A percentile compares a stretch with the other conserved stretches of the same genome.
These are phyloP conservation scores for Nasonia longicornis DNA, from an alignment of 1,140 invertebrate genomes.

Conservation along the genomic window DNA sequence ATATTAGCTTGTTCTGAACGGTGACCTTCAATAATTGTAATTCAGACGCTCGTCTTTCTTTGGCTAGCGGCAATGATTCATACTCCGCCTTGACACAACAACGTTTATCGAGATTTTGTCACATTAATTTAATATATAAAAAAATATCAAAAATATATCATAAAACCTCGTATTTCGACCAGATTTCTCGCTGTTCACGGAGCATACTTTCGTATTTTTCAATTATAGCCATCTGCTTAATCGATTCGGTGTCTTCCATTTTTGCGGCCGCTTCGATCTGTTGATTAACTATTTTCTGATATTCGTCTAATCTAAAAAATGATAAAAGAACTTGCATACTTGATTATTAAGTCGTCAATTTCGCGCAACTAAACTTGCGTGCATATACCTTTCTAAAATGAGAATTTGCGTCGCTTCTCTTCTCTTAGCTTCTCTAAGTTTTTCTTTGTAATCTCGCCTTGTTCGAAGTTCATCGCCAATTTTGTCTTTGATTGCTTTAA, in stretches of 20 bases:
- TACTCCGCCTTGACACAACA: constrained; percentile 36
- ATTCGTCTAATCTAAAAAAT: constrained; percentile 41
- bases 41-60: constrained; percentile 18
- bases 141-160: not conserved
- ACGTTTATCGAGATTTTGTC: not conserved
- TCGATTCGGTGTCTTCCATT: constrained; percentile 34
- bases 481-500: constrained; percentile 40
- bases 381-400: constrained; percentile 38
- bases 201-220: constrained; percentile 36
- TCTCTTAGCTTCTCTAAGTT: constrained; percentile 31
- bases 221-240: constrained; percentile 27
- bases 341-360: not conserved
- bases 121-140: not conserved
- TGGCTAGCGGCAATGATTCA: constrained; percentile 25
- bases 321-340: not conserved
- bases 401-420: constrained; percentile 33
- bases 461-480: constrained; percentile 33
- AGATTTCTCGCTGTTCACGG: constrained; percentile 11
- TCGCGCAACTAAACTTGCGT: not conserved
- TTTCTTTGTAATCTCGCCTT: constrained; percentile 34
- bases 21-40: constrained; percentile 1
- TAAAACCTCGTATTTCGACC: constrained; percentile 39
- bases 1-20: constrained; percentile 11
- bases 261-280: constrained; percentile 25
- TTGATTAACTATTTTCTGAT: constrained; percentile 23